A percentile compares a stretch with the other conserved stretches of the same genome.
These are phyloP conservation scores for Caenorhabditis zanzibari DNA, from an alignment of 2,888 invertebrate genomes.

Conservation along the genomic window DNA sequence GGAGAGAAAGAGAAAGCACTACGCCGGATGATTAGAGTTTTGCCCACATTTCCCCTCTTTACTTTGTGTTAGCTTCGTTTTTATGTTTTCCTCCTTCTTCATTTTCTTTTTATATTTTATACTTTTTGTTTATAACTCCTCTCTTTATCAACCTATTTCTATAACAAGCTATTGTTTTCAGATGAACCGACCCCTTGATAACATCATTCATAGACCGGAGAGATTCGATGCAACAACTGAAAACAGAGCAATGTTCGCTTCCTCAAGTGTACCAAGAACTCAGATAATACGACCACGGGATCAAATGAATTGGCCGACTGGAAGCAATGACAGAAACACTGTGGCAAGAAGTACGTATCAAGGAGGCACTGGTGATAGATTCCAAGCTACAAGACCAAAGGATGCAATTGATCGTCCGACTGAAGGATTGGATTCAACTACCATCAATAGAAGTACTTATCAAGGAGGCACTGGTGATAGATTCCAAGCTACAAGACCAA, in stretches of 20 bases:
- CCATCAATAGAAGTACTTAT: slow-evolving; percentile 56
- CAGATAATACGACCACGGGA: slow-evolving; percentile 38
- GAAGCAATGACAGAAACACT: not conserved
- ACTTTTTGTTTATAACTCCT: slow-evolving; percentile 7
- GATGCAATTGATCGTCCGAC: slow-evolving; percentile 45
- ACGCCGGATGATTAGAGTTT: slow-evolving; percentile 37
- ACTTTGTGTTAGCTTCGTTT: not conserved
- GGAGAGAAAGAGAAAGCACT: slow-evolving; percentile 23
- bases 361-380: slow-evolving; percentile 54
- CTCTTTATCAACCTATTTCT: no score
- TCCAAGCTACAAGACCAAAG: slow-evolving; percentile 44
- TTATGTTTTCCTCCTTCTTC: not conserved
- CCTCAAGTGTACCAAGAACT: not conserved
- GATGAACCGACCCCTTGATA: slow-evolving; percentile 53
- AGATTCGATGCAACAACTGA: slow-evolving; percentile 46
- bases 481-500: slow-evolving; percentile 48
- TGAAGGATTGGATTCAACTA: slow-evolving; percentile 43
- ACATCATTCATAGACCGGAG: slow-evolving; percentile 46
- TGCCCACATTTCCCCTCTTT: slow-evolving; percentile 28
- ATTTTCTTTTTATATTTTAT: not conserved
- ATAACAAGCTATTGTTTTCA: not conserved
- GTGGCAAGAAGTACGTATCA: slow-evolving; percentile 36
- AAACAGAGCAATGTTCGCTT: slow-evolving; percentile 26
- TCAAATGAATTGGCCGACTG: slow-evolving; percentile 37
- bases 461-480: slow-evolving; percentile 59